Evolutionary conservation across 2,113 vertebrate genomes (phyloP).

Genomic region (Centropus unirufus): DNA sequence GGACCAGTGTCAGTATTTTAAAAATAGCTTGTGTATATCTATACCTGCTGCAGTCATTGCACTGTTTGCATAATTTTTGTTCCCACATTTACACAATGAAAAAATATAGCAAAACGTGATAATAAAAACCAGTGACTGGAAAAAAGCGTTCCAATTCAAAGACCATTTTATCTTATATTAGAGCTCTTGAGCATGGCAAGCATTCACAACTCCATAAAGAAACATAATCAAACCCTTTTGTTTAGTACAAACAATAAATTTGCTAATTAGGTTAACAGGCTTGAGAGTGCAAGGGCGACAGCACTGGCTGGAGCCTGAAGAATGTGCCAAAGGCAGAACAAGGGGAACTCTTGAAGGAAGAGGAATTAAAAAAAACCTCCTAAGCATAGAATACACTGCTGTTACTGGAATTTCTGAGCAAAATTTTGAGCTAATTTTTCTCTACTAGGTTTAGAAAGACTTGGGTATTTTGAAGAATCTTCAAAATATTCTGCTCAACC

Average conservation of each 20-base stretch:
- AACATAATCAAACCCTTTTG: background rate
- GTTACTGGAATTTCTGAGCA: background rate
- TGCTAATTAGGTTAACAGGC: background rate
- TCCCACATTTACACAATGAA: background rate
- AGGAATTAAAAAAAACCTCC: background rate
- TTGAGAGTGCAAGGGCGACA: background rate
- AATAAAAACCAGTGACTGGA: background rate
- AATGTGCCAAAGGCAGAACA: background rate
- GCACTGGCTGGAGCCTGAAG: background rate
- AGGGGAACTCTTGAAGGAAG: background rate
- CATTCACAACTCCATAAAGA: background rate
- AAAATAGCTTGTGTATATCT: background rate
- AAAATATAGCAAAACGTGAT: background rate
- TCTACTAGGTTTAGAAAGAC: background rate
- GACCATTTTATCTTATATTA: background rate
- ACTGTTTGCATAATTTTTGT: background rate
- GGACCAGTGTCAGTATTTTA: background rate
- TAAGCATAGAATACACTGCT: background rate
- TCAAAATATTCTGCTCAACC: background rate
- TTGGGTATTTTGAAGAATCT: background rate
- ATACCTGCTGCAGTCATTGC: background rate
- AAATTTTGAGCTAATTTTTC: background rate
- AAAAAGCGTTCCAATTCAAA: background rate
- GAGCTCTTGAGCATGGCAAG: background rate
- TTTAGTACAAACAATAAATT: background rate